phyloP scores from a whole-genome alignment of 2,888 invertebrate genomes.

The Parnassius orleans region DNA sequence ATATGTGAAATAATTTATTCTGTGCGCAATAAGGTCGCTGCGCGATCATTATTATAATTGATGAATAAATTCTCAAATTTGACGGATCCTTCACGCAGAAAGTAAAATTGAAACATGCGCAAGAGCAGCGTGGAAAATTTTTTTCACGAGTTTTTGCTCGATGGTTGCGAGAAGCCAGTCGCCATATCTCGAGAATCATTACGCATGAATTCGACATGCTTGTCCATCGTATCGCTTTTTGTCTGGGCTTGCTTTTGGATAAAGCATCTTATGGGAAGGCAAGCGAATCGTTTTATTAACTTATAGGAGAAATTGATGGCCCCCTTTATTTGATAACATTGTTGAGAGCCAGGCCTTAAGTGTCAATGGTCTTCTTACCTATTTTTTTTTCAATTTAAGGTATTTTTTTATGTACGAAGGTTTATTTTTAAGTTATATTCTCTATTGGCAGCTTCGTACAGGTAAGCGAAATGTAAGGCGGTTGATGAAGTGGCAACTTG shows the following conservation, averaged over 20 bases:
- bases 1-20: slow-evolving; percentile 11
- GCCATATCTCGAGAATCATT: slow-evolving; percentile 1
- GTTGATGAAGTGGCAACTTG: too few species aligned
- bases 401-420: too few species aligned
- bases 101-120: slow-evolving; percentile 18
- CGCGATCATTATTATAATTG: slow-evolving; percentile 20
- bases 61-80: slow-evolving; percentile 14
- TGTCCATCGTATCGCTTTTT: slow-evolving; percentile 10
- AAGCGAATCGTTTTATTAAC: slow-evolving; percentile 14
- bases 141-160: slow-evolving; percentile 13
- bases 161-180: slow-evolving; percentile 1
- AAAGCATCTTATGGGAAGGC: not conserved
- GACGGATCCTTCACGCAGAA: slow-evolving; percentile 24
- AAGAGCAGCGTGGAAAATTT: slow-evolving; percentile 14
- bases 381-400: too few species aligned
- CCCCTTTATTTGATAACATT: too few species aligned
- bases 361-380: too few species aligned
- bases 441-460: too few species aligned
- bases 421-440: too few species aligned
- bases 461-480: too few species aligned
- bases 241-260: not conserved
- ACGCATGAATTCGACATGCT: slow-evolving; percentile 19
- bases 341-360: too few species aligned
- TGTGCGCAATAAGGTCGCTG: slow-evolving; percentile 14
- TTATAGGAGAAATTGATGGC: slow-evolving; percentile 8